Evolutionary conservation across 2,797 vertebrate genomes (phyloP).

Genomic region (Huso huso): DNA sequence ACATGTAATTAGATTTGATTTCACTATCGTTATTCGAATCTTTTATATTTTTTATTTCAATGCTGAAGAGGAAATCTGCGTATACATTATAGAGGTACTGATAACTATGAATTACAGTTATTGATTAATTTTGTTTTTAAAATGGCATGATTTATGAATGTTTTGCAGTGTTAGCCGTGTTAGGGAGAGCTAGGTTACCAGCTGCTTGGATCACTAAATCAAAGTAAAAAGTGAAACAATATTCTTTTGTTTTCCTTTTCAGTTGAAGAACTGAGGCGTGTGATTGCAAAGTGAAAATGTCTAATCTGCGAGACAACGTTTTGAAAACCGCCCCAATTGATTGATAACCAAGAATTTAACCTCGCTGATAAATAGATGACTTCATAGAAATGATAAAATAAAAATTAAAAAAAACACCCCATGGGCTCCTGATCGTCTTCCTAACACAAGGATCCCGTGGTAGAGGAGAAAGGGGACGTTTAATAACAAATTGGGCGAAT

Average conservation of each 20-base stretch:
- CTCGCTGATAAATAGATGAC: constrained; percentile 13
- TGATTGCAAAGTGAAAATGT: constrained; percentile 11
- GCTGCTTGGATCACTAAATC: constrained; percentile 5
- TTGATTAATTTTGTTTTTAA: too few species aligned
- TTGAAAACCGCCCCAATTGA: constrained; percentile 11
- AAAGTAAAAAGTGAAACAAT: constrained; percentile 5
- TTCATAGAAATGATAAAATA: constrained; percentile 15
- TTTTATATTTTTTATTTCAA: too few species aligned
- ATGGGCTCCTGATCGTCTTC: background rate
- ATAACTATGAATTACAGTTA: too few species aligned
- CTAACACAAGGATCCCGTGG: constrained; percentile 10
- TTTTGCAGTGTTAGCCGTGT: background rate
- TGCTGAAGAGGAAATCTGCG: too few species aligned
- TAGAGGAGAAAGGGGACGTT: constrained; percentile 9
- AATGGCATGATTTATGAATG: background rate
- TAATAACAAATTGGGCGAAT: constrained; percentile 18
- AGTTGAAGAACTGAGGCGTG: constrained; percentile 10
- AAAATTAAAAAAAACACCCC: background rate
- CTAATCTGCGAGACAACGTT: constrained; percentile 4
- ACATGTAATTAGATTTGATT: too few species aligned
- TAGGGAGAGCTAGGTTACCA: background rate
- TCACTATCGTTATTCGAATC: too few species aligned
- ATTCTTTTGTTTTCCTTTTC: constrained; percentile 3
- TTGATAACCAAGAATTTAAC: constrained; percentile 17
- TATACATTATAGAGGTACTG: too few species aligned